These are phyloP conservation scores for Heliconius ismenius DNA, from an alignment of 2,888 invertebrate species.

Conservation along the genomic window DNA sequence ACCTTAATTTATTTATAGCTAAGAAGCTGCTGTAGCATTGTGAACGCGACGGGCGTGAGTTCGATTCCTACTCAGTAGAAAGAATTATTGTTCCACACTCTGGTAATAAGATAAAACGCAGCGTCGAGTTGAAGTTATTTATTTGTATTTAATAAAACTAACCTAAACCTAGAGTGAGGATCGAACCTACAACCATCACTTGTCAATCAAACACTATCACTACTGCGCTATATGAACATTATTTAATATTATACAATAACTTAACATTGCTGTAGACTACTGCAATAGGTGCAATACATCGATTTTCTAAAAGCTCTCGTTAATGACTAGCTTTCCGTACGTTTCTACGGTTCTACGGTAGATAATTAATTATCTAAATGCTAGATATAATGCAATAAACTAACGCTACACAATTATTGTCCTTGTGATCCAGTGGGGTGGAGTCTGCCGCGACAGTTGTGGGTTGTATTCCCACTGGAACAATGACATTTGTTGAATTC, in stretches of 20 bases:
- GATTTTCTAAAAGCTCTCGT: constrained; percentile 2
- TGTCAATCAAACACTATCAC: no score
- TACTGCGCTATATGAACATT: not conserved
- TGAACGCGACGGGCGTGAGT: no score
- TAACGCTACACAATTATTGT: not conserved
- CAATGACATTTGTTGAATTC: not conserved
- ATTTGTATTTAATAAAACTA: no score
- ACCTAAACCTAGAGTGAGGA: no score
- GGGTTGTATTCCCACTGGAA: not conserved
- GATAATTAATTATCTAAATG: not conserved
- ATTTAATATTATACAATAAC: not conserved
- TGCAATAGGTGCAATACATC: not conserved
- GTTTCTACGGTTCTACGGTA: not conserved
- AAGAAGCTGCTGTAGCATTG: no score
- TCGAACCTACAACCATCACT: no score
- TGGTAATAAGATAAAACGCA: no score
- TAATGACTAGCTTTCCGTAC: not conserved
- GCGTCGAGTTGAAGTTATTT: no score
- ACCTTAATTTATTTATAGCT: no score
- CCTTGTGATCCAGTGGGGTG: no score
- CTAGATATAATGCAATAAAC: not conserved
- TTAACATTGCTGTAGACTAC: not conserved
- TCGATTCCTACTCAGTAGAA: no score
- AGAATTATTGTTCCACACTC: no score
- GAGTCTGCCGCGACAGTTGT: not conserved